A percentile compares a stretch with the other conserved stretches of the same genome.
These are phyloP conservation scores for Sterna hirundo DNA, from an alignment of 2,113 vertebrate species.

Conservation along the genomic window DNA sequence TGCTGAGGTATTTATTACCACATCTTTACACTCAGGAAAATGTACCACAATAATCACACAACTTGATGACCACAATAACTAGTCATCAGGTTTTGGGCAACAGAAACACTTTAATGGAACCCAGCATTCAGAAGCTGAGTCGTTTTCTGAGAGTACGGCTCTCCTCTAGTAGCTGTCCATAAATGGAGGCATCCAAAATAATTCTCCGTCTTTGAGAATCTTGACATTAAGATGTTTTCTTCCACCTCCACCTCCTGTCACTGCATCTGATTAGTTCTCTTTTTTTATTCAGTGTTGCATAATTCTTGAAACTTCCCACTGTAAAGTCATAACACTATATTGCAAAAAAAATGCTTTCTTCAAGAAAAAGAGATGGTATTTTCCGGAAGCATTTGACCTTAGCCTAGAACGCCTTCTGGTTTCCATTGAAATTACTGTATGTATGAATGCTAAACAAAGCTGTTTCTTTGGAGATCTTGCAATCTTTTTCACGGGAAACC, in stretches of 20 bases:
- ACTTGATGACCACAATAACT: background rate
- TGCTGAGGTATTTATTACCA: background rate
- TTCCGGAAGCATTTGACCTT: background rate
- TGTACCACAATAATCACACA: background rate
- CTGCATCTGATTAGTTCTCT: background rate
- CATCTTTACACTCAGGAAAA: background rate
- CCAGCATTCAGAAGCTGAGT: background rate
- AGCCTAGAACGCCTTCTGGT: background rate
- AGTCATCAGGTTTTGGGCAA: background rate
- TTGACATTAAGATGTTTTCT: background rate
- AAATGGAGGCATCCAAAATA: constrained; percentile 26
- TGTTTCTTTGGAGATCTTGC: background rate
- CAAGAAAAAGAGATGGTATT: background rate
- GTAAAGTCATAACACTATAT: background rate
- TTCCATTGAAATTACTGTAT: background rate
- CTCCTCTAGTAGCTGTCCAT: background rate
- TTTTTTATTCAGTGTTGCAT: background rate
- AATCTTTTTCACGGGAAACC: background rate
- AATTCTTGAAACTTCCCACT: background rate
- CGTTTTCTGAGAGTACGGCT: background rate
- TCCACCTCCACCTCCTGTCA: background rate
- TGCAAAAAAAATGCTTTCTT: background rate
- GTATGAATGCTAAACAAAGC: background rate
- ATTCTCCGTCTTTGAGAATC: background rate
- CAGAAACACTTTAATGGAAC: background rate